Evolutionary conservation across 2,888 invertebrate species (phyloP), one percentile per base, ranked within the genome.

Genomic region (Polymixis flavicincta): DNA sequence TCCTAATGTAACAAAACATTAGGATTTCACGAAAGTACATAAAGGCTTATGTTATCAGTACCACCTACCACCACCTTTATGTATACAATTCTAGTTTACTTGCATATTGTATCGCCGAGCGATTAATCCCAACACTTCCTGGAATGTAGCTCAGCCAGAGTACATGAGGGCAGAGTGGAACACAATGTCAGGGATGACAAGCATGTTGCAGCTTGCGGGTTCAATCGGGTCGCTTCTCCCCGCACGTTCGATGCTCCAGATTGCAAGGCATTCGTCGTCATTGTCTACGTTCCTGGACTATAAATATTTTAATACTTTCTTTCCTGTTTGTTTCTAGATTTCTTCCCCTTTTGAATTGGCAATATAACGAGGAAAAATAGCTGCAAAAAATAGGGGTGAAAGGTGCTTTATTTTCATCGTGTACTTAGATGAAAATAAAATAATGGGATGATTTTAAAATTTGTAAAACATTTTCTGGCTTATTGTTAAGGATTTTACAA

Each of bases 191-290:
- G 87, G 80, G 87, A 92, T 90, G 89, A 87, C 85, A 87, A 89
- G 89, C 89, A 91, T 92, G 88, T 88, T 80, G 84, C 85, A 81
- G 67, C 74, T 87, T 78, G 84, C 84, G 83, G 84, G 66, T 79
- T 32, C 85, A 85, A 92, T 89, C 87, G 90, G 87, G 89, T 88
- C 90, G 83, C 71, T 80, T 71, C 81, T 85, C 83, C 82, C 77
- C 75, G 83, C 86, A 88, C 85, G 85, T 87, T 86, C 85, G 85
- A 82, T 88, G 90, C 79, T 88, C 90, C 74, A 89, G 90, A 92
- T 93, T 89, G 85, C 83, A 81, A 82, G 80, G 82, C 81, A 86
- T 88, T 82, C 80, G 71, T 75, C 73, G 68, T 83, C 76, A 86
- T 84, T 79, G 77, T 87, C 73, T 87, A 81, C 86, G 77, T 63